These are phyloP conservation scores for Saccostrea cuccullata DNA, from an alignment of 1,140 invertebrate genomes.

Conservation along the genomic window DNA sequence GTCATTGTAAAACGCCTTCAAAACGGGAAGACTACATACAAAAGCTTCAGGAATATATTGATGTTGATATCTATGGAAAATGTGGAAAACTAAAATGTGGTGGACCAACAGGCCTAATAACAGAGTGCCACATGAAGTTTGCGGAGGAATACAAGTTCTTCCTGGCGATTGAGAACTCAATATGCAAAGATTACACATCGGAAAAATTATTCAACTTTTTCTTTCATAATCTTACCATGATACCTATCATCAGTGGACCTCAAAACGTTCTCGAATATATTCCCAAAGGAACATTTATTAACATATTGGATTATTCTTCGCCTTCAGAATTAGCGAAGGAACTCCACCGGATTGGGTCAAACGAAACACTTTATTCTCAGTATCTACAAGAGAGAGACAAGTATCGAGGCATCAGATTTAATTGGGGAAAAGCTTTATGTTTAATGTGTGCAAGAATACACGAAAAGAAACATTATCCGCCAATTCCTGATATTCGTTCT, in stretches of 20 bases:
- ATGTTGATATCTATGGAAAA: slow-evolving; percentile 83
- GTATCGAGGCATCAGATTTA: background rate
- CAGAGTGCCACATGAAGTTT: background rate
- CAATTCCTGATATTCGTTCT: background rate
- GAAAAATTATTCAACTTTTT: slow-evolving; percentile 14
- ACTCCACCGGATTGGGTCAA: background rate
- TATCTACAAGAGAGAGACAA: background rate
- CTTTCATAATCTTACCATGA: background rate
- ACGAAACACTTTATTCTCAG: background rate
- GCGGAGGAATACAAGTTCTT: slow-evolving; percentile 12
- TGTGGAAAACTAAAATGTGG: slow-evolving; percentile 78
- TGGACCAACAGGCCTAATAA: background rate
- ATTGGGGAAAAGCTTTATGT: background rate
- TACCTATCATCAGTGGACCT: background rate
- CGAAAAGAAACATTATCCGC: background rate
- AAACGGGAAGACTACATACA: slow-evolving; percentile 80
- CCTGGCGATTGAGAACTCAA: slow-evolving; percentile 20
- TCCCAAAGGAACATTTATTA: background rate
- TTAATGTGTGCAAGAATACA: background rate
- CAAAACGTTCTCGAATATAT: background rate
- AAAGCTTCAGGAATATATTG: slow-evolving; percentile 80
- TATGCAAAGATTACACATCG: slow-evolving; percentile 31
- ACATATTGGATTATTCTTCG: background rate
- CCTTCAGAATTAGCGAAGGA: background rate
- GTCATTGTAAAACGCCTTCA: slow-evolving; percentile 82